Conservation (phyloP, 2,113 vertebrate genomes). For the Microcebus lehilahytsara region DNA sequence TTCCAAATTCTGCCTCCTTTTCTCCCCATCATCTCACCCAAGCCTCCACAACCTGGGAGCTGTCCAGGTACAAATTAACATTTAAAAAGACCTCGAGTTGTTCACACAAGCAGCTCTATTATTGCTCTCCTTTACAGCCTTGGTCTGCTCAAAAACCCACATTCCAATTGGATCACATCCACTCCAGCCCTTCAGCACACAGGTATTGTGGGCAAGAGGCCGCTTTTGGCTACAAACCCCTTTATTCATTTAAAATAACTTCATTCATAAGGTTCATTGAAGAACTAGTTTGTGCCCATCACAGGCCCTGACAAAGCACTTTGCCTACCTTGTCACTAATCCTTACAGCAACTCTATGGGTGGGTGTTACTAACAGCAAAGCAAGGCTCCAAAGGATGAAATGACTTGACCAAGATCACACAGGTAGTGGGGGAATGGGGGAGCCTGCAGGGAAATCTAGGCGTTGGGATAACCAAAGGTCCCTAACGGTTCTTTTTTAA, state of each 20-base stretch:
- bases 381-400: neutral
- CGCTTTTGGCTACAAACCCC: slow-evolving; percentile 57
- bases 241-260: slow-evolving; percentile 66
- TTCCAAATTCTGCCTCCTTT: slow-evolving; percentile 36
- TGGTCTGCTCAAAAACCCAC: slow-evolving; percentile 62
- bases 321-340: slow-evolving; percentile 55
- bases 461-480: neutral
- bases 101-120: slow-evolving; percentile 75
- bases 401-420: slow-evolving; percentile 35
- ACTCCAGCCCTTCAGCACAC: slow-evolving; percentile 52
- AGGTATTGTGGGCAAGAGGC: slow-evolving; percentile 74
- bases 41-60: slow-evolving; percentile 70
- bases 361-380: neutral
- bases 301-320: slow-evolving; percentile 43
- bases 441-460: neutral
- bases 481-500: neutral
- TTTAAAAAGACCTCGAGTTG: slow-evolving; percentile 71
- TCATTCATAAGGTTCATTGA: slow-evolving; percentile 60
- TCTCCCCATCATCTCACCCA: slow-evolving; percentile 8
- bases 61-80: slow-evolving; percentile 80
- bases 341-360: neutral
- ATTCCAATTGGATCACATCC: slow-evolving; percentile 70
- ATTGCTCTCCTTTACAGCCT: slow-evolving; percentile 56
- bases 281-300: slow-evolving; percentile 51
- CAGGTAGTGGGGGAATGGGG: neutral